Conservation (phyloP, 2,797 vertebrate species). For the Melanogrammus aeglefinus region DNA sequence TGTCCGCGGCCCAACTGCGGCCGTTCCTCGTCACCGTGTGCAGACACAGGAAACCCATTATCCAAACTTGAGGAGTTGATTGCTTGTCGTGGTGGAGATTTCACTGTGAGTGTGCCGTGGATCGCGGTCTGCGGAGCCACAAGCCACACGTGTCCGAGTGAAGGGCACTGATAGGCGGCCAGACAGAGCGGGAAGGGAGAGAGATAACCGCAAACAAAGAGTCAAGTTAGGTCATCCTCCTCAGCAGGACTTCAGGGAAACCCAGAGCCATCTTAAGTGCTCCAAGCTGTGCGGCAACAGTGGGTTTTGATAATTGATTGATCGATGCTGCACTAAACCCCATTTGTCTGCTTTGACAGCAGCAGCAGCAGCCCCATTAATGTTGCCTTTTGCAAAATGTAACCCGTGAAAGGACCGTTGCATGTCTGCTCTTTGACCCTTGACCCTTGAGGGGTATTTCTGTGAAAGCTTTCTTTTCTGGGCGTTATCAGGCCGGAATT, state of each 20-base stretch:
- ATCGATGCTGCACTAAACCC: slow-evolving; percentile 27
- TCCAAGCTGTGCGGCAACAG: slow-evolving; percentile 6
- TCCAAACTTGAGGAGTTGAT: slow-evolving; percentile 50
- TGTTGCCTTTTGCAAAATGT: slow-evolving; percentile 45
- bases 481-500: slow-evolving; percentile 46
- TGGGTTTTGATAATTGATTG: slow-evolving; percentile 19
- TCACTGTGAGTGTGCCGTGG: slow-evolving; percentile 21
- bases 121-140: slow-evolving; percentile 43
- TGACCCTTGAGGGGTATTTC: slow-evolving; percentile 44
- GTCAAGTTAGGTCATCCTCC: slow-evolving; percentile 18
- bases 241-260: slow-evolving; percentile 22
- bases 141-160: slow-evolving; percentile 36
- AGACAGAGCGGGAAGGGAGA: slow-evolving; percentile 17
- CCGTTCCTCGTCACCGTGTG: slow-evolving; percentile 25
- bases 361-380: slow-evolving; percentile 20
- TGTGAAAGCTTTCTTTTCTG: slow-evolving; percentile 35
- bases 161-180: slow-evolving; percentile 40
- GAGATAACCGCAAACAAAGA: slow-evolving; percentile 25
- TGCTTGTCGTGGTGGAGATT: slow-evolving; percentile 33
- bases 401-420: slow-evolving; percentile 32
- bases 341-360: slow-evolving; percentile 30
- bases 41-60: slow-evolving; percentile 38
- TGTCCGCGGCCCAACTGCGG: slow-evolving; percentile 35
- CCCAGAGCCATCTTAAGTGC: slow-evolving; percentile 19
- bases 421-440: slow-evolving; percentile 50